Base-by-base conservation (phyloP, 2,113 vertebrate species). In the Puffinus mauretanicus region DNA sequence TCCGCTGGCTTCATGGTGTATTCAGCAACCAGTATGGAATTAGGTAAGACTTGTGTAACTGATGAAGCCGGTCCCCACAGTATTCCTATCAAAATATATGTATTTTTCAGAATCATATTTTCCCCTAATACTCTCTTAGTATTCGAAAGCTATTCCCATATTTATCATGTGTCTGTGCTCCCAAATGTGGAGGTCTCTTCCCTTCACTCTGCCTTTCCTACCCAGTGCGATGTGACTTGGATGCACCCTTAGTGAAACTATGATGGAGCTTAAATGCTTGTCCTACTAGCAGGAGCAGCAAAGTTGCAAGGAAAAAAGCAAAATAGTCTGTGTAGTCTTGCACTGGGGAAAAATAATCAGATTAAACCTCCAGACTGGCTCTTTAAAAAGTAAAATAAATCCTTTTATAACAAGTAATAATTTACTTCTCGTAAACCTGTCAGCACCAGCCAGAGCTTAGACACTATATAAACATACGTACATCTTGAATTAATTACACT, bases 391-490 rank as follows among this genome's bases (percentile, higher is more conserved):
- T 76, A 89, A 91, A 94, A 94, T 87, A 95, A 95, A 95, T 94
- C 61, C 72, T 61, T 83, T 93, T 95, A 64, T 82, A 82, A 75
- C 24, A 38, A 89, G 86, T 92, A 95, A 84, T 94, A 95, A 92
- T 94, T 96, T 90, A 87, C 66, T 91, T 94, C 89, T 91, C 83
- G 57, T 95, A 96, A 96, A 95, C 73, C 86, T 82, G 85, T 97
- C 95, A 87, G 86, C 95, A 94, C 61, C 87, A 94, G 66, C 66
- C 86, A 72, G 91, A 93, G 70, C 83, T 91, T 89, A 97, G 96
- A 77, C 71, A 46, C 70, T 96, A 9, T 51, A 72, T 87, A 94
- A 97, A 92, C 86, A 95, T 61, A 55, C 7, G 13, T 82, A 87
- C 94, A 89, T 94, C 91, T 96, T 95, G 89, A 25, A 84, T 82